These are phyloP conservation scores for Amorpha juglandis DNA, from an alignment of 2,888 invertebrate species.

Conservation along the genomic window DNA sequence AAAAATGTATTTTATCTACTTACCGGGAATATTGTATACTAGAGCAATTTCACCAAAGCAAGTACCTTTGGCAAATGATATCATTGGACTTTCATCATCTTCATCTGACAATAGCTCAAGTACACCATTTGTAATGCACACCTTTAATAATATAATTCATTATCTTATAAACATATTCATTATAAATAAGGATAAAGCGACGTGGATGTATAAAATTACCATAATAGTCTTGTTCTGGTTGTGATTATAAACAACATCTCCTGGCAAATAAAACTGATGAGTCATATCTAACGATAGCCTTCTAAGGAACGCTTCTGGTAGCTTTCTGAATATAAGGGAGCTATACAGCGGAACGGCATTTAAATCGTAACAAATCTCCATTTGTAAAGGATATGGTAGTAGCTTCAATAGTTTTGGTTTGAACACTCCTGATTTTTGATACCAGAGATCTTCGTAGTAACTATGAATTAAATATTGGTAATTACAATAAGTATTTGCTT, in stretches of 20 bases:
- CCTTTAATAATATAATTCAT: constrained; percentile 47
- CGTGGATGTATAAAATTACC: constrained; percentile 54
- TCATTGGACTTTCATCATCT: constrained; percentile 82
- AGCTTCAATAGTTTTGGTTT: constrained; percentile 69
- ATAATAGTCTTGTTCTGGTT: constrained; percentile 80
- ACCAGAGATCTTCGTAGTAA: constrained; percentile 82
- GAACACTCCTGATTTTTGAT: constrained; percentile 79
- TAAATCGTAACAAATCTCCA: constrained; percentile 81
- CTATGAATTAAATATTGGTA: constrained; percentile 43
- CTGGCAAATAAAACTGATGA: constrained; percentile 81
- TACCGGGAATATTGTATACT: constrained; percentile 78
- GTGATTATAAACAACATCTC: constrained; percentile 78
- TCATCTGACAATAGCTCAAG: constrained; percentile 80
- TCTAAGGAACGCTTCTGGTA: constrained; percentile 80
- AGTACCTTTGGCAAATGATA: constrained; percentile 79
- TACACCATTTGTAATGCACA: constrained; percentile 78
- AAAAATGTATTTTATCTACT: background rate
- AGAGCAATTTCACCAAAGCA: constrained; percentile 82
- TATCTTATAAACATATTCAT: constrained; percentile 17
- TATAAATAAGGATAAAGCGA: constrained; percentile 33
- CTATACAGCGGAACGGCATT: constrained; percentile 79
- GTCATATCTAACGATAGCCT: constrained; percentile 78
- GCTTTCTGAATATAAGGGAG: constrained; percentile 78
- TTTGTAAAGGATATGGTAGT: constrained; percentile 76
- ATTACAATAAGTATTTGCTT: background rate